Percentiles rank a stretch among this genome's conserved stretches.
These are phyloP conservation scores for Excalfactoria chinensis DNA, from an alignment of 2,113 vertebrate species.

Conservation along the genomic window DNA sequence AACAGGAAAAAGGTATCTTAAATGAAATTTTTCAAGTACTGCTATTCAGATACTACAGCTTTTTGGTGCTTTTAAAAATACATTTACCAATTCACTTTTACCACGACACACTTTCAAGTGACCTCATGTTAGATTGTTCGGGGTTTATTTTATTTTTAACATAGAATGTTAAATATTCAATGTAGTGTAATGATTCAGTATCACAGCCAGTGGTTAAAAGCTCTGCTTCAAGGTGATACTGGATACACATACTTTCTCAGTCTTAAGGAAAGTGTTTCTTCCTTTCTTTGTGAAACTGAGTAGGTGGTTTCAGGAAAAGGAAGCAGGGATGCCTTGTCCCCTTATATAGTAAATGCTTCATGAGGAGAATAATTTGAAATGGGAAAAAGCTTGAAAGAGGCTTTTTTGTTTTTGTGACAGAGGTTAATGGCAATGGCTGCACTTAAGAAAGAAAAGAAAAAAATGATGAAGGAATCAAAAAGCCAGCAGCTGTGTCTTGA, in stretches of 20 bases:
- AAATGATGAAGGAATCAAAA: not conserved
- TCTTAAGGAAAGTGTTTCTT: not conserved
- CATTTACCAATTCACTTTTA: not conserved
- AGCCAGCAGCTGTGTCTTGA: not conserved
- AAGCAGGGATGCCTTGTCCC: not conserved
- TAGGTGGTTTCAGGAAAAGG: conserved; percentile 10
- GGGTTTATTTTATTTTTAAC: not conserved
- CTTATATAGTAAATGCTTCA: not conserved
- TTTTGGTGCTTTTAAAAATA: not conserved
- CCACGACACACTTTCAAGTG: not conserved
- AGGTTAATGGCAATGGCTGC: not conserved
- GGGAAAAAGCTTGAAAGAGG: not conserved
- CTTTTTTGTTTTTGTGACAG: conserved; percentile 25
- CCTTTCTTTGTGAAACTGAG: not conserved
- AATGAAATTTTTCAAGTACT: not conserved
- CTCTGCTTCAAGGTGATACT: not conserved
- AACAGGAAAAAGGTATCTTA: not conserved
- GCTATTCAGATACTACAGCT: not conserved
- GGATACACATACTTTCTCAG: not conserved
- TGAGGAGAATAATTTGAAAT: not conserved
- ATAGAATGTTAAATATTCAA: not conserved
- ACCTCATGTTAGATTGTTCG: not conserved
- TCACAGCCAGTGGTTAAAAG: not conserved
- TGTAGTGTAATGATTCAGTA: not conserved
- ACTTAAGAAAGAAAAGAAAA: not conserved